These are phyloP conservation scores for Chrysocyon brachyurus DNA, from an alignment of 2,797 vertebrate genomes.

Conservation along the genomic window DNA sequence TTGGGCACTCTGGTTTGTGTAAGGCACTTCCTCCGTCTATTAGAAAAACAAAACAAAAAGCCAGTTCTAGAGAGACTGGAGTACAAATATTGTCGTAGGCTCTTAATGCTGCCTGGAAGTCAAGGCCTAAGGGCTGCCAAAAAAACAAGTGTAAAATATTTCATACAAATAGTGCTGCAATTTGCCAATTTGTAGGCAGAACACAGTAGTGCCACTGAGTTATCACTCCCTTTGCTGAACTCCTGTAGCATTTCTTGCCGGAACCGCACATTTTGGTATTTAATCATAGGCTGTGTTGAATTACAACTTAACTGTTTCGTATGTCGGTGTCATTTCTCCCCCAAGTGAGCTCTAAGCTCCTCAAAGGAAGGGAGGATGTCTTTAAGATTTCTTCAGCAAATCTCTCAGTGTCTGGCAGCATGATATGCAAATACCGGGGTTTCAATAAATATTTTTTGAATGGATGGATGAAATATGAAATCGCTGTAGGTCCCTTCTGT, in stretches of 20 bases:
- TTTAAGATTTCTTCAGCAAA: constrained; percentile 77
- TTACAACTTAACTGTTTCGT: constrained; percentile 78
- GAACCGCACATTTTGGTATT: constrained; percentile 71
- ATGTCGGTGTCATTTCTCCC: constrained; percentile 53
- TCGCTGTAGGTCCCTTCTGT: constrained; percentile 62
- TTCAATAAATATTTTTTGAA: constrained; percentile 74
- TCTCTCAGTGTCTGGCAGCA: constrained; percentile 66
- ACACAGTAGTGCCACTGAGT: constrained; percentile 62
- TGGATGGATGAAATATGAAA: constrained; percentile 70
- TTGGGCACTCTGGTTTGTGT: constrained; percentile 43
- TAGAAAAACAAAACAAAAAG: not conserved
- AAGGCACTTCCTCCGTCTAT: constrained; percentile 60
- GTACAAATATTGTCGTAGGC: constrained; percentile 73
- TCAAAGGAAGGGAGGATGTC: constrained; percentile 57
- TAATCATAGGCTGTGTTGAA: constrained; percentile 78
- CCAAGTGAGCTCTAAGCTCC: constrained; percentile 57
- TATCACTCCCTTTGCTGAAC: constrained; percentile 74
- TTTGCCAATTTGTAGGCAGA: constrained; percentile 81
- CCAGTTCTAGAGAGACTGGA: constrained; percentile 58
- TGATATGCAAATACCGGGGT: constrained; percentile 70
- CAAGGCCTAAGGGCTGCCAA: constrained; percentile 82
- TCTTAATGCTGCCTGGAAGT: constrained; percentile 79
- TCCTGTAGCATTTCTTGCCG: constrained; percentile 67
- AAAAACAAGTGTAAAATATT: constrained; percentile 83
- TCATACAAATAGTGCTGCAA: constrained; percentile 80